These are phyloP conservation scores for Montipora foliosa DNA, from an alignment of 64 coral and sea anemone species.

Conservation along the genomic window DNA sequence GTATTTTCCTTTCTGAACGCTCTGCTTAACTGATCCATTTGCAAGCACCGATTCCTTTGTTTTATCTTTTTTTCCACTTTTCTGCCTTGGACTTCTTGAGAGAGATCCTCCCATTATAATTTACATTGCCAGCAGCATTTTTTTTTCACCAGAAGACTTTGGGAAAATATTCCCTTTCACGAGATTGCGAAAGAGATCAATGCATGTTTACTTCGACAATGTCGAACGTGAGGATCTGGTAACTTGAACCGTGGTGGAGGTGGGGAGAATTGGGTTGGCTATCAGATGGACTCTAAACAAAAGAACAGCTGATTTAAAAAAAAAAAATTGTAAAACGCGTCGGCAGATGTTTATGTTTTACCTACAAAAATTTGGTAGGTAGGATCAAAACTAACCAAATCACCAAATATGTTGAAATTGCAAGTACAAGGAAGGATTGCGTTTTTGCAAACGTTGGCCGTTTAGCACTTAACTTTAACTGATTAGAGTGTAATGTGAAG, in stretches of 20 bases:
- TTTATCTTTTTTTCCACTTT: slow-evolving; percentile 13
- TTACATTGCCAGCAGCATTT: background rate
- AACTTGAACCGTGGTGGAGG: background rate
- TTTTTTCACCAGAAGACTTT: background rate
- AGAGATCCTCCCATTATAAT: slow-evolving; percentile 31
- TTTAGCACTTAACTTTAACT: too few relatives aligned
- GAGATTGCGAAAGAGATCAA: background rate
- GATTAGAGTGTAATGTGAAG: too few relatives aligned
- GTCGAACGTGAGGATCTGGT: background rate
- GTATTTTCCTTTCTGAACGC: background rate
- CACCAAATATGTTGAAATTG: too few relatives aligned
- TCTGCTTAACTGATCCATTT: background rate
- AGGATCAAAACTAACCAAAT: too few relatives aligned
- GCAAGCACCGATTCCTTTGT: background rate
- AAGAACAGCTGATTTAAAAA: too few relatives aligned
- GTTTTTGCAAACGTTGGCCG: too few relatives aligned
- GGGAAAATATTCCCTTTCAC: background rate
- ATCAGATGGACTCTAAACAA: too few relatives aligned
- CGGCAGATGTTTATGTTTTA: too few relatives aligned
- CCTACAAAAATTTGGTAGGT: too few relatives aligned
- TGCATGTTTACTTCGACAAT: background rate
- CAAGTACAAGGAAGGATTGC: too few relatives aligned
- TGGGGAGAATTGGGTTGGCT: too few relatives aligned
- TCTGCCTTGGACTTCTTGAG: slow-evolving; percentile 31
- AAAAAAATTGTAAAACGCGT: too few relatives aligned